Base-by-base conservation (phyloP, 2,888 invertebrate species). In the Iselma pallidipennis region DNA sequence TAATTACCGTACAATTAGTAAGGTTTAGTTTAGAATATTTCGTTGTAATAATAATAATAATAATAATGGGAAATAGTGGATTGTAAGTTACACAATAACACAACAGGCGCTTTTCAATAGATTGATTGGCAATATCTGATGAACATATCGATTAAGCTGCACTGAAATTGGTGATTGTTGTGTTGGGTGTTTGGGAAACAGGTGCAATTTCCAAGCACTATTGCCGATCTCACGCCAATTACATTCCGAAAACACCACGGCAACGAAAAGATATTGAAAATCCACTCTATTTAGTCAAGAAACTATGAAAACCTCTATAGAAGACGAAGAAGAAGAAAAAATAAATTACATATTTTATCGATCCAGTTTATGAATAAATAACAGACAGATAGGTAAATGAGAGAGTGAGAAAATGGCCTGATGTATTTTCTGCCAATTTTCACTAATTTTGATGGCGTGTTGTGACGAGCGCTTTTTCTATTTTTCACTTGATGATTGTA, bases 391-490 rank as follows among this genome's bases (percentile, higher is more conserved):
- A 57, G 51, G 28, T 31, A 31, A 51, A 31, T 31, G 51, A 29
- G 57, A 48, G 57, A 57, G 73, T 69, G 67, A 65, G 66, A 73
- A 74, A 72, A 71, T 73, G 76, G 75, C 45, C 21, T 77, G 33
- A 74, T 75, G 77, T 79, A 81, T 81, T 82, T 82, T 81, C 78
- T 78, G 80, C 75, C 81, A 82, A 80, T 82, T 76, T 81, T 73
- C 81, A 77, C 81, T 82, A 82, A 82, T 82, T 81, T 81, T 79
- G 78, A 81, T 81, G 78, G 79, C 78, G 81, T 45, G 45, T 79
- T 80, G 80, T 79, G 73, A 71, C 74, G 70, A 73, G 65, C 74
- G 76, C n/a, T 80, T 81, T 81, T 80, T 80, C 80, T 80, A 80
- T 81, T 81, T 81, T 81, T 80, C 80, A 71, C 52, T 71, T 57